Evolutionary conservation across 2,797 vertebrate genomes (phyloP).

Genomic region (Poecilia velifera): DNA sequence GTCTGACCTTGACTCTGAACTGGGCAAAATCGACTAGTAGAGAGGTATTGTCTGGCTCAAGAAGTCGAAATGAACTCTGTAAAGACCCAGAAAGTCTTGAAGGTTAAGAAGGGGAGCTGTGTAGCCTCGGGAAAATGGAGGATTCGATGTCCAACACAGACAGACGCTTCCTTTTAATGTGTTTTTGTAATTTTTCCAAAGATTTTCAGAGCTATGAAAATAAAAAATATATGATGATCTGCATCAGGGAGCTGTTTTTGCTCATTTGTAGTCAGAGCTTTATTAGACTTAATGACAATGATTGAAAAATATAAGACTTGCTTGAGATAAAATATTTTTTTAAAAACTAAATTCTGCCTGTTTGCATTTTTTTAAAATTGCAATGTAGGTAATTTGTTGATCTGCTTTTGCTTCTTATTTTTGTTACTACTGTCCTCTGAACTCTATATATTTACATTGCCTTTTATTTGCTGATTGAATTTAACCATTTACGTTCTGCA

Average conservation of each 20-base stretch:
- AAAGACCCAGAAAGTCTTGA: background rate
- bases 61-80: background rate
- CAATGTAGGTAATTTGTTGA: too few species aligned
- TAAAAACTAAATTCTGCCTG: too few species aligned
- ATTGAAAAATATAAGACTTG: too few species aligned
- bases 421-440: too few species aligned
- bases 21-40: conserved; percentile 46
- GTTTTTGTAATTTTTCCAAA: background rate
- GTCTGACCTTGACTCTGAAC: conserved; percentile 22
- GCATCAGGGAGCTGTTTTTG: background rate
- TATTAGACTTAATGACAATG: too few species aligned
- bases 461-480: too few species aligned
- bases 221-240: background rate
- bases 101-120: background rate
- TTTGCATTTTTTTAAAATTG: too few species aligned
- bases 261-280: too few species aligned
- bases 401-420: too few species aligned
- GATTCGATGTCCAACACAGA: background rate
- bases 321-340: too few species aligned
- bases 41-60: conserved; percentile 1
- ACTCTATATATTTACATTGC: too few species aligned
- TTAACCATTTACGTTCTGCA: too few species aligned
- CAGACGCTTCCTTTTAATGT: background rate
- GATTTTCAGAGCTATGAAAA: background rate
- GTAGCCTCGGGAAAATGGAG: background rate